Evolutionary conservation across 2,888 invertebrate genomes (phyloP), one percentile per base, ranked within the genome.

Genomic region (Mesorhabditis sp.): DNA sequence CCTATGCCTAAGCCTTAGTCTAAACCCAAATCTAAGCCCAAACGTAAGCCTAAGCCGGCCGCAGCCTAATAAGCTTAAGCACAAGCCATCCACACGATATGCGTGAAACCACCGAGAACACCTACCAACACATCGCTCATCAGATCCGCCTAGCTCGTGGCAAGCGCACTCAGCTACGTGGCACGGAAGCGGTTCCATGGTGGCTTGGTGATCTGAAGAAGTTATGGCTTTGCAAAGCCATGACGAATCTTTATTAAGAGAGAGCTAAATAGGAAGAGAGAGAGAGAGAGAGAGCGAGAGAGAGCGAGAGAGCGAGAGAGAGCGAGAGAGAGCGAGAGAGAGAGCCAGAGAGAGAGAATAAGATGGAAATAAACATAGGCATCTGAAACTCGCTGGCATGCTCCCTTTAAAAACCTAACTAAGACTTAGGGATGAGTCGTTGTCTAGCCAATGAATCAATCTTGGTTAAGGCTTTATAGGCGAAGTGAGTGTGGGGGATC

Each of bases 81-180:
- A 1, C 10, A 50, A 50, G 7, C 58, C 58, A 50, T 13, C n/a
- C 10, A 50, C 58, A 50, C n/a, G n/a, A 50, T n/a, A 50, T 13
- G 1, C 10, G 58, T 13, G 58, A 50, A 50, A 13, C 58, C 58
- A 50, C 7, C n/a, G 58, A 50, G 10, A 50, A 13, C 7, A 50
- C 58, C n/a, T n/a, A 50, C 58, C 58, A 50, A 50, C 58, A 50
- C 58, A 50, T 50, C 58, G 58, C 58, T 50, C 58, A 50, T 50
- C 58, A 50, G 58, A n/a, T n/a, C 10, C 7, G n/a, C 58, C 58
- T n/a, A 50, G n/a, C 58, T 50, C 58, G n/a, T 50, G 58, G n/a
- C 58, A 50, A 50, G 58, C 58, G 58, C 58, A 50, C 58, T 50
- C 58, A 10, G 7, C n/a, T n/a, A 50, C 58, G 58, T 50, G 58